Conservation (phyloP, 2,888 invertebrate genomes). For the Tolmerus cingulatus region DNA sequence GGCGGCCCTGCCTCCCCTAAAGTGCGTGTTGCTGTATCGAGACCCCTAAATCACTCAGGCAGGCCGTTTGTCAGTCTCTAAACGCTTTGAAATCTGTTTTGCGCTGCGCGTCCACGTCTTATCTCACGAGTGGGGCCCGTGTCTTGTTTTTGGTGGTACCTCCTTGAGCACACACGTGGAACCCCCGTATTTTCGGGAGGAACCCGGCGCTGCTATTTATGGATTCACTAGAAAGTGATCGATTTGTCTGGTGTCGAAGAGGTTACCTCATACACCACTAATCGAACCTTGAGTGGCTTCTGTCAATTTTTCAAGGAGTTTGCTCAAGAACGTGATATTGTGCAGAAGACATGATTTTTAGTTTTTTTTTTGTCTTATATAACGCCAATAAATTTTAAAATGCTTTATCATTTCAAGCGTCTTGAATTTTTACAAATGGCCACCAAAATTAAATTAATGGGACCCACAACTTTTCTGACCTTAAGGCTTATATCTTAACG, state of each 20-base stretch:
- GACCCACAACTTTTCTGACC: not conserved
- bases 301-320: not conserved
- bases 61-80: slow-evolving; percentile 31
- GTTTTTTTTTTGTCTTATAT: not conserved
- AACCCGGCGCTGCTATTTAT: not conserved
- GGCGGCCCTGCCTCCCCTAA: slow-evolving; percentile 19
- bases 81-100: slow-evolving; percentile 29
- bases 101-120: not conserved
- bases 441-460: no score
- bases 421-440: not conserved
- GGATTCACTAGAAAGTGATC: not conserved
- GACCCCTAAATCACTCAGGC: slow-evolving; percentile 23
- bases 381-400: not conserved
- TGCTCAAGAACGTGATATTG: not conserved
- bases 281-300: not conserved
- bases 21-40: slow-evolving; percentile 16
- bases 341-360: not conserved
- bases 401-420: not conserved
- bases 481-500: no score
- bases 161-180: not conserved
- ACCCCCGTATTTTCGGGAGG: not conserved
- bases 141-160: not conserved
- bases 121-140: not conserved
- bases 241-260: not conserved
- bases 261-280: not conserved